Conservation (phyloP, 2,113 vertebrate genomes). For the Gallinago media region DNA sequence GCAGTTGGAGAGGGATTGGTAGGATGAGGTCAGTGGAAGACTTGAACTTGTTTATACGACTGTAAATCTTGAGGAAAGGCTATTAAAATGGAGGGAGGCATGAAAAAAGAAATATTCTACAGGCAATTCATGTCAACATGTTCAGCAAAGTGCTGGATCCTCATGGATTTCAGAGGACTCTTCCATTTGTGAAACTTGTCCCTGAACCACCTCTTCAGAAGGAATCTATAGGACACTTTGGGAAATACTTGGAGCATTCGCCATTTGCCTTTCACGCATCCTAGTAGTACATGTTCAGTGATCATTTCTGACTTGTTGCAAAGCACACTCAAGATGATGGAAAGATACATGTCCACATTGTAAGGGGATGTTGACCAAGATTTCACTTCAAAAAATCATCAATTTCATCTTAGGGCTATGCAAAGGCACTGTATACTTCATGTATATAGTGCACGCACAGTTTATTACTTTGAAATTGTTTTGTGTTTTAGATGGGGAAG, state of each 20-base stretch:
- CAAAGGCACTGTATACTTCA: neutral
- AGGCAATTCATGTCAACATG: accelerated
- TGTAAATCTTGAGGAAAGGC: neutral
- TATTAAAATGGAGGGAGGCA: neutral
- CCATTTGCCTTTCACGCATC: neutral
- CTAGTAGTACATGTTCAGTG: neutral
- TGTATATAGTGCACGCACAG: neutral
- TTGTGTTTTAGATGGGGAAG: neutral
- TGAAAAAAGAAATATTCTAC: neutral
- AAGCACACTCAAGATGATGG: neutral
- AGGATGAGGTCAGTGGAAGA: neutral
- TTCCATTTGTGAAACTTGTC: neutral
- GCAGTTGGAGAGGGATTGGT: neutral
- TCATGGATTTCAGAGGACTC: neutral
- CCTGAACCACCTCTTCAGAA: neutral
- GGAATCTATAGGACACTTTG: neutral
- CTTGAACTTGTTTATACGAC: neutral
- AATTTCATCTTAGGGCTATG: neutral
- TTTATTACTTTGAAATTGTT: neutral
- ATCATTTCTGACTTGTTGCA: neutral
- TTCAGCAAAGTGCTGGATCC: neutral
- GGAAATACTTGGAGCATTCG: neutral
- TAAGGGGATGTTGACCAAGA: neutral
- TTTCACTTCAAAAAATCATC: neutral
- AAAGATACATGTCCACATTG: neutral